Evolutionary conservation across 2,797 vertebrate species (phyloP).

Genomic region (Carduelis carduelis): DNA sequence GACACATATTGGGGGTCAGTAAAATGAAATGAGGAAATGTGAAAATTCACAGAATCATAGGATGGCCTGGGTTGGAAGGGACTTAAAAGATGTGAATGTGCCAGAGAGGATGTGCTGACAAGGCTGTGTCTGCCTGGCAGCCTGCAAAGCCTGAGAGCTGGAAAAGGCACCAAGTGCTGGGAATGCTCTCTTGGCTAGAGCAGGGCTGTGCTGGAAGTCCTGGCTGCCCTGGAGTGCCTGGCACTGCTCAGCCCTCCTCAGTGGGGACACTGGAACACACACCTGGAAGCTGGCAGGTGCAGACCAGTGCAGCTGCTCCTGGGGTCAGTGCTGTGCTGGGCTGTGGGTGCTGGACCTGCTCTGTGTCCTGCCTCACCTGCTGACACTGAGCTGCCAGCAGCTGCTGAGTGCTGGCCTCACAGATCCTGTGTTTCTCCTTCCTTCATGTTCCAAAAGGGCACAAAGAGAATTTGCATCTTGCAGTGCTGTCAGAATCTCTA

Average conservation of each 20-base stretch:
- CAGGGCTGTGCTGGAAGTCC: background rate
- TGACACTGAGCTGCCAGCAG: background rate
- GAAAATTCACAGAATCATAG: background rate
- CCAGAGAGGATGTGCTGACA: background rate
- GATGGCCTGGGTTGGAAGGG: background rate
- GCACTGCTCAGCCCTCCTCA: background rate
- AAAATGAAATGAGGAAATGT: background rate
- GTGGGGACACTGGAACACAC: background rate
- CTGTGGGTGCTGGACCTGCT: fast-evolving
- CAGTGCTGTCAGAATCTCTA: background rate
- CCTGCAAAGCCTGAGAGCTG: background rate
- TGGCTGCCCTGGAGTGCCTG: background rate
- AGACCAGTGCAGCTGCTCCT: background rate
- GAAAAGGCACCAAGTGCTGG: background rate
- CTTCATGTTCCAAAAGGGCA: fast-evolving
- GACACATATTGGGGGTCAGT: background rate
- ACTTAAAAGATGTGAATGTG: background rate
- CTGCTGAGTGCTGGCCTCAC: background rate
- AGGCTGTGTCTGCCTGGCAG: background rate
- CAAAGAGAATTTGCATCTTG: background rate
- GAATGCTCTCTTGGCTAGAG: background rate
- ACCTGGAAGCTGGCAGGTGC: background rate
- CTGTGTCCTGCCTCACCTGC: background rate
- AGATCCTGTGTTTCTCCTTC: background rate
- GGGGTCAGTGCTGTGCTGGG: background rate